phyloP scores from a whole-genome alignment of 2,888 invertebrate species.

The Polyploca ridens region DNA sequence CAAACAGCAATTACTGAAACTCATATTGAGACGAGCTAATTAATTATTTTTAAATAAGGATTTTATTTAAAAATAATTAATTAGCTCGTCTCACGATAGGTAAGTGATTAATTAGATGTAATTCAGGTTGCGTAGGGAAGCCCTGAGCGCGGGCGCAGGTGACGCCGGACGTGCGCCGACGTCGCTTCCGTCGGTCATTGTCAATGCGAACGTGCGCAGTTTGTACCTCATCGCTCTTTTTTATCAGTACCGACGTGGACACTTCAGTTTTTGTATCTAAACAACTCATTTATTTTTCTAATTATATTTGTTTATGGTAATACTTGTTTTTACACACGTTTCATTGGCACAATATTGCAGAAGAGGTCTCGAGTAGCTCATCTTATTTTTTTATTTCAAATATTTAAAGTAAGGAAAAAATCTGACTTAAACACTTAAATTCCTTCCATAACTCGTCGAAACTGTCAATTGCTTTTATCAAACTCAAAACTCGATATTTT shows the following conservation, averaged over 20 bases:
- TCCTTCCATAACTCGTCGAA: too few relatives aligned
- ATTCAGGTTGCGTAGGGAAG: constrained; percentile 50
- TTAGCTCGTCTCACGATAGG: not conserved
- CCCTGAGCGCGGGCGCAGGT: constrained; percentile 54
- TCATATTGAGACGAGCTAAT: too few relatives aligned
- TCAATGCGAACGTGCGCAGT: constrained; percentile 45
- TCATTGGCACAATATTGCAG: too few relatives aligned
- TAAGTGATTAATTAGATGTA: constrained; percentile 23
- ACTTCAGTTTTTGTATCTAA: constrained; percentile 7
- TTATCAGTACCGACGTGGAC: not conserved
- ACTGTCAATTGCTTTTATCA: too few relatives aligned
- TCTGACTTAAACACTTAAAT: too few relatives aligned
- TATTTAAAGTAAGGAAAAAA: too few relatives aligned
- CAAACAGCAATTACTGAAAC: too few relatives aligned
- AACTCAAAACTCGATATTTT: too few relatives aligned
- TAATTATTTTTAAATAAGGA: too few relatives aligned
- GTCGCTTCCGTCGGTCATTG: constrained; percentile 61
- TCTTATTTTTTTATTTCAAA: too few relatives aligned
- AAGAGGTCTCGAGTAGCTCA: too few relatives aligned
- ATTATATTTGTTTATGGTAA: not conserved
- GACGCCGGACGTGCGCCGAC: constrained; percentile 33
- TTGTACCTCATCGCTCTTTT: constrained; percentile 25
- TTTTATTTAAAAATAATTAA: not conserved
- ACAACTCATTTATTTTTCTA: not conserved
- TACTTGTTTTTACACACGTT: not conserved